Conservation (phyloP, 2,113 vertebrate species). For the Nicator chloris region DNA sequence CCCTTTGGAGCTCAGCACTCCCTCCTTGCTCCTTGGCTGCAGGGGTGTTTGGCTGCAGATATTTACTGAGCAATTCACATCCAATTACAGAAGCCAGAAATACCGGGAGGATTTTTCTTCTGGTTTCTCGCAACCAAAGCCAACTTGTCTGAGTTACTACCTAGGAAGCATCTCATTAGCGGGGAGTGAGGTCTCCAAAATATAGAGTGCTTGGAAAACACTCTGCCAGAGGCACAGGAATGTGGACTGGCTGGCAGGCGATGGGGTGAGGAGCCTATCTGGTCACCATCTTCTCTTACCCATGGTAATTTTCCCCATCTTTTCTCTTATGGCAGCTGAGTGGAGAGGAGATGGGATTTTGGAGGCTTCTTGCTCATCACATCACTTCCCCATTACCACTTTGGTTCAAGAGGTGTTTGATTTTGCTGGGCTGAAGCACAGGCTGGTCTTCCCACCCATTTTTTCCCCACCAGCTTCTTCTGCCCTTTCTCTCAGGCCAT, state of each 20-base stretch:
- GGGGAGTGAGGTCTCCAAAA: conserved; percentile 27
- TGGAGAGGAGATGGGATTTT: not conserved
- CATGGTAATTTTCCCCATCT: not conserved
- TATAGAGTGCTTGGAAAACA: not conserved
- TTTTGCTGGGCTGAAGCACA: not conserved
- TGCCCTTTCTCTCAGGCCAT: not conserved
- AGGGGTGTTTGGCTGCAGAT: conserved; percentile 5
- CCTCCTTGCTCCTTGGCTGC: not conserved
- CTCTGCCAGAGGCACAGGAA: not conserved
- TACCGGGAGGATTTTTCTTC: conserved; percentile 28
- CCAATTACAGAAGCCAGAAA: conserved; percentile 12
- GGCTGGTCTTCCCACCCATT: not conserved
- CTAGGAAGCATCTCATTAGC: conserved; percentile 43
- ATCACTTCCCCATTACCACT: not conserved
- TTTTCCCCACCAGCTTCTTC: not conserved
- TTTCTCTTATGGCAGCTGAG: not conserved
- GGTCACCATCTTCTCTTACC: not conserved
- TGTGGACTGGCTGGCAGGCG: not conserved
- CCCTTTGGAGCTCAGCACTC: not conserved
- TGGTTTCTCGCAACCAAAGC: conserved; percentile 9
- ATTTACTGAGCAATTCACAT: not conserved
- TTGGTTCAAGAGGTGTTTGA: not conserved
- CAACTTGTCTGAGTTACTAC: conserved; percentile 21
- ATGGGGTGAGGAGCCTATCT: not conserved
- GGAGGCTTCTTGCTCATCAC: not conserved